A percentile compares a stretch with the other conserved stretches of the same genome.
Conservation (phyloP, 2,797 vertebrate genomes). For the Leptoclinus maculatus region DNA sequence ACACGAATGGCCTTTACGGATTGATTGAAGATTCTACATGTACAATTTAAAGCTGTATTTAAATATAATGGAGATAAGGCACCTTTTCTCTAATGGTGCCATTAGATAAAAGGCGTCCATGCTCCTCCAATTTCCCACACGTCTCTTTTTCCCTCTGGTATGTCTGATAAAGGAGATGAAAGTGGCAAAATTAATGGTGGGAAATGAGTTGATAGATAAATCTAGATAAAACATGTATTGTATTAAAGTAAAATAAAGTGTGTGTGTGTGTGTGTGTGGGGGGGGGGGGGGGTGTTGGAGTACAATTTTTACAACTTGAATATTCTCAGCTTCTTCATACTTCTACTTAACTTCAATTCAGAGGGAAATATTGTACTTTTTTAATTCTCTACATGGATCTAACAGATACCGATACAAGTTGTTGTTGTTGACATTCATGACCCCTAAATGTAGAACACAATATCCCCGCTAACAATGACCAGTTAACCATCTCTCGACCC, state of each 20-base stretch:
- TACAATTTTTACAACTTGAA: no score
- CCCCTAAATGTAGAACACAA: no score
- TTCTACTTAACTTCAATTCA: no score
- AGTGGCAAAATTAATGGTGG: neutral
- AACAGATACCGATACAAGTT: no score
- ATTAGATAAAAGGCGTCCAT: neutral
- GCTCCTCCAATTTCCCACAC: neutral
- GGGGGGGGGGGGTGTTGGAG: neutral
- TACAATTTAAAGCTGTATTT: neutral
- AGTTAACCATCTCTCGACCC: no score
- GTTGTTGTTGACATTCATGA: no score
- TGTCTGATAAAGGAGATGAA: slow-evolving; percentile 9
- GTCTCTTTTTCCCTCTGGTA: neutral
- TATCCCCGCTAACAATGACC: no score
- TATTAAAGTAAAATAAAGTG: slow-evolving; percentile 1
- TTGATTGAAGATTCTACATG: neutral
- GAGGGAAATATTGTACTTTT: no score
- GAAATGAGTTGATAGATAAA: neutral
- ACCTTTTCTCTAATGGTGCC: neutral
- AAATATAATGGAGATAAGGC: neutral
- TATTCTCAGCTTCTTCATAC: neutral
- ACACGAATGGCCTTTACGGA: neutral
- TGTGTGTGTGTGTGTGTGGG: no score
- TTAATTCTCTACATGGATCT: neutral
- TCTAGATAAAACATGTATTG: neutral